These are phyloP conservation scores for Mystacides longicornis DNA, from an alignment of 2,888 invertebrate genomes.

Conservation along the genomic window DNA sequence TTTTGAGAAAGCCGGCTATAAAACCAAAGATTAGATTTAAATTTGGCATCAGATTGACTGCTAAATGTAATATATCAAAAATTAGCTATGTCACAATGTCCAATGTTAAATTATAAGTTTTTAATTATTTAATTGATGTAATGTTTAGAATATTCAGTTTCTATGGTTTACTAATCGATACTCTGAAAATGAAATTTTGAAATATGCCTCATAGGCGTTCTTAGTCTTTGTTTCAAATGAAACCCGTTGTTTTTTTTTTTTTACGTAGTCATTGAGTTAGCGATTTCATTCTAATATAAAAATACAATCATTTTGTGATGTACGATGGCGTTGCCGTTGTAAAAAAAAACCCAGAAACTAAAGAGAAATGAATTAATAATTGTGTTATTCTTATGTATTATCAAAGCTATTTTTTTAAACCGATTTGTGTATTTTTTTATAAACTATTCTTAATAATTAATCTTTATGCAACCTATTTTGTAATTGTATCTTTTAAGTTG, in stretches of 20 bases:
- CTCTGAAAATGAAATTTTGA: no score
- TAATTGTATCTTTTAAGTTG: no score
- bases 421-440: no score
- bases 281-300: no score
- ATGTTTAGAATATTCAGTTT: no score
- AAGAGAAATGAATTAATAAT: neutral
- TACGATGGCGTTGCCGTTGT: neutral
- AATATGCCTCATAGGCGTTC: no score
- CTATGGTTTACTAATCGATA: no score
- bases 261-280: no score
- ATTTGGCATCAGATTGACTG: neutral
- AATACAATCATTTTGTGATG: slow-evolving; percentile 1
- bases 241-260: no score
- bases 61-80: neutral
- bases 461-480: no score
- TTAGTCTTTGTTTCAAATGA: no score
- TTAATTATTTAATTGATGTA: neutral
- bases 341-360: neutral
- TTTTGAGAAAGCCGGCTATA: neutral
- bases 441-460: no score
- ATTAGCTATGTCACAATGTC: neutral
- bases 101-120: neutral
- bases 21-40: neutral
- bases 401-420: slow-evolving; percentile 1
- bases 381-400: neutral